A percentile compares a stretch with the other conserved stretches of the same genome.
Evolutionary conservation across 2,888 invertebrate species (phyloP).

Genomic region (Pemphredon lugubris): DNA sequence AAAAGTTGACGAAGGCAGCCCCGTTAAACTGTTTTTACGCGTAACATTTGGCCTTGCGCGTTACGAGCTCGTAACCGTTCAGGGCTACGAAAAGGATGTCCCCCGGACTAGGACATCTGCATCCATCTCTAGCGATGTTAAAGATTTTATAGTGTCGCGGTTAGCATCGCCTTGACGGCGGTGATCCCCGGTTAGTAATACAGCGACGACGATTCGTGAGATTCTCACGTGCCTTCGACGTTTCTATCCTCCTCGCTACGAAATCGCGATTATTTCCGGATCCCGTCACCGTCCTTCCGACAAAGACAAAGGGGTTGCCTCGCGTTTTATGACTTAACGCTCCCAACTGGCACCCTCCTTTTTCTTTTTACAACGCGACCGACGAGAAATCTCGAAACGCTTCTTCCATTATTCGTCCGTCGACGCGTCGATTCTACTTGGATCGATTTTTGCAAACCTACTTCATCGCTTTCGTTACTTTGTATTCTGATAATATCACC

Average conservation of each 20-base stretch:
- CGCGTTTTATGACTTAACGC: slow-evolving; percentile 21
- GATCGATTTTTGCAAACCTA: no score
- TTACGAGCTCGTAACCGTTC: slow-evolving; percentile 29
- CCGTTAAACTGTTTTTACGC: no score
- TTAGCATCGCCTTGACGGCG: slow-evolving; percentile 22
- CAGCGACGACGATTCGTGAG: neutral
- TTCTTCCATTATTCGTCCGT: neutral
- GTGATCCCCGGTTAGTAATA: neutral
- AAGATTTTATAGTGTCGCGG: slow-evolving; percentile 24
- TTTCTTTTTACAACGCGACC: no score
- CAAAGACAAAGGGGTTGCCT: slow-evolving; percentile 31
- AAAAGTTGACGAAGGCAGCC: no score
- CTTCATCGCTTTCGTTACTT: no score
- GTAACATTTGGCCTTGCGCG: no score
- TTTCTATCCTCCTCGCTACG: slow-evolving; percentile 20
- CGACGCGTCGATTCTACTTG: no score
- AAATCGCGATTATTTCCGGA: slow-evolving; percentile 59
- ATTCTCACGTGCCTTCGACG: slow-evolving; percentile 15
- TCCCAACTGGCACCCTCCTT: neutral
- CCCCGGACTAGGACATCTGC: slow-evolving; percentile 13
- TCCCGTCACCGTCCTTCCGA: slow-evolving; percentile 3
- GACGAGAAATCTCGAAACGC: neutral
- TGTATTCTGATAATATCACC: no score
- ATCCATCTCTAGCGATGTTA: slow-evolving; percentile 5
- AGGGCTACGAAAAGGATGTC: neutral